phyloP scores from a whole-genome alignment of 2,113 vertebrate genomes.

The Oncorhynchus tshawytscha region DNA sequence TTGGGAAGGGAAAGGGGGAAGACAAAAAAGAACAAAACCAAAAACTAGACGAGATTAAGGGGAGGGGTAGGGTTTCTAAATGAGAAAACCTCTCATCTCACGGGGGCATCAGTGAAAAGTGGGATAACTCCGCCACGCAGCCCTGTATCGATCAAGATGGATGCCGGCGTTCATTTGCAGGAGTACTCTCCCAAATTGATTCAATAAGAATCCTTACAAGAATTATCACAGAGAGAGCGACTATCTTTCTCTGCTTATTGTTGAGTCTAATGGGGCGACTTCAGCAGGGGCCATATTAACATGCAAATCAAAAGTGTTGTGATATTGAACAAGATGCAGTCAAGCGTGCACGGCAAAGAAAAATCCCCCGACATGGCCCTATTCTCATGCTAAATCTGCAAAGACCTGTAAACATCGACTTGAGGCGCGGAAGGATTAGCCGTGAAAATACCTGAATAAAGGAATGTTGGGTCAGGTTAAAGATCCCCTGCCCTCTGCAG shows the following conservation, averaged over 20 bases:
- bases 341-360: not conserved
- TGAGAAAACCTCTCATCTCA: not conserved
- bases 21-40: not conserved
- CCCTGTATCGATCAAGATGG: conserved; percentile 4
- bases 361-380: conserved; percentile 6
- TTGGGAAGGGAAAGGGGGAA: not conserved
- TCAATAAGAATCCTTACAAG: conserved; percentile 10
- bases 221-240: not conserved
- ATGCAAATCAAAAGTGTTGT: not conserved
- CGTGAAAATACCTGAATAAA: too few species aligned
- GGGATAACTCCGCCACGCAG: not conserved
- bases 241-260: not conserved
- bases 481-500: too few species aligned
- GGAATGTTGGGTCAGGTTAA: too few species aligned
- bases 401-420: conserved; percentile 32
- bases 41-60: not conserved
- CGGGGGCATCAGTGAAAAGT: not conserved
- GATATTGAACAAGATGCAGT: not conserved
- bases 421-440: too few species aligned
- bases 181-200: conserved; percentile 22
- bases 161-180: conserved; percentile 19
- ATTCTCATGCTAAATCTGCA: conserved; percentile 49
- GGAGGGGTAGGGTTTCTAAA: not conserved
- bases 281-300: conserved; percentile 9
- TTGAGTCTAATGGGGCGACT: not conserved